Percentiles rank a stretch among this genome's conserved stretches.
phyloP scores from a whole-genome alignment of 2,113 vertebrate species.

The Silurus meridionalis region DNA sequence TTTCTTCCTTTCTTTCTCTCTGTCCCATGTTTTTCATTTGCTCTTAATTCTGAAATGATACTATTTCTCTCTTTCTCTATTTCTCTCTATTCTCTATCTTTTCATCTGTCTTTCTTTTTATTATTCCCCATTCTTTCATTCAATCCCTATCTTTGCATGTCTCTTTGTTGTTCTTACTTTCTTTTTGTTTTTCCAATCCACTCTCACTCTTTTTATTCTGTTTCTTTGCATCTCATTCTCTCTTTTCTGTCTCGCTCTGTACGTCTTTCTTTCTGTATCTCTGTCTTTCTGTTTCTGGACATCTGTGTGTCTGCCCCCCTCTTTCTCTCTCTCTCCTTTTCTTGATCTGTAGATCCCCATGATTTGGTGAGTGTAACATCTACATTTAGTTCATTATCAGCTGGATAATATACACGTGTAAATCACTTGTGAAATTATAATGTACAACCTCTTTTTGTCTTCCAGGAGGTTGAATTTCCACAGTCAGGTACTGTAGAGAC shows the following conservation, averaged over 20 bases:
- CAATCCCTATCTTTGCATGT: constrained; percentile 3
- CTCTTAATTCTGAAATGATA: too few relatives aligned
- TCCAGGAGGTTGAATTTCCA: constrained; percentile 69
- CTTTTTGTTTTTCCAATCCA: constrained; percentile 11
- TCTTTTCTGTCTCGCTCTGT: constrained; percentile 33
- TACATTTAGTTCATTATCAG: not conserved
- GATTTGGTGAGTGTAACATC: constrained; percentile 56
- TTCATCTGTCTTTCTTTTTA: constrained; percentile 2
- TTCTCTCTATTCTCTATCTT: constrained; percentile 5
- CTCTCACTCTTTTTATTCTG: constrained; percentile 15
- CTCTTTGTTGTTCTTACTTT: constrained; percentile 4
- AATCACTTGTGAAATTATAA: not conserved
- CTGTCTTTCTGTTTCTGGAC: constrained; percentile 10
- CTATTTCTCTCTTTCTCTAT: constrained; percentile 9
- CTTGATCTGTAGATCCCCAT: constrained; percentile 55
- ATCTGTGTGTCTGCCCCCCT: not conserved
- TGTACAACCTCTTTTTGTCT: constrained; percentile 12
- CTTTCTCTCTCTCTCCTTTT: constrained; percentile 24
- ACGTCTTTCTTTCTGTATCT: constrained; percentile 26
- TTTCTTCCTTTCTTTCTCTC: constrained; percentile 7
- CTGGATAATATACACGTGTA: not conserved
- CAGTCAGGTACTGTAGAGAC: constrained; percentile 67
- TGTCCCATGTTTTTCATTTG: not conserved
- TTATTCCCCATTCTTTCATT: too few relatives aligned
- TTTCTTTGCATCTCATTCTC: constrained; percentile 10